phyloP scores from a whole-genome alignment of 2,888 invertebrate species.

The Eristalinus aeneus region DNA sequence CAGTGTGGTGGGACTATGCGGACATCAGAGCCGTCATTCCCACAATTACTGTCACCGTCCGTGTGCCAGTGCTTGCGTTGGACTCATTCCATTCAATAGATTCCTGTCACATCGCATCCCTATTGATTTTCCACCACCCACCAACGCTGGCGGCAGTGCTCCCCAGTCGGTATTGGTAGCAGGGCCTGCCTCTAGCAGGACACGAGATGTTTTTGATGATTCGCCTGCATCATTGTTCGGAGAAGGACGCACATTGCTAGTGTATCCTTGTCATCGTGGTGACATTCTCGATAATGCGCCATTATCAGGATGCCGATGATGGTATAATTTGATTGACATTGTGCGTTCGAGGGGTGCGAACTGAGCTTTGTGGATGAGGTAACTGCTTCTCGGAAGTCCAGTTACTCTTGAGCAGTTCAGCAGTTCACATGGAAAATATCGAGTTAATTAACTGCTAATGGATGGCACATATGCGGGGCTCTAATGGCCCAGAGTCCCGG shows the following conservation, averaged over 20 bases:
- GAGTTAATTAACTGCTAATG: not conserved
- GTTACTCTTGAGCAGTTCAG: not conserved
- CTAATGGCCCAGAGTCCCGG: not conserved
- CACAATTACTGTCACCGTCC: not conserved
- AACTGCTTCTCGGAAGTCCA: too few species aligned
- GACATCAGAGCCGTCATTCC: not conserved
- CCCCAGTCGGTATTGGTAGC: not conserved
- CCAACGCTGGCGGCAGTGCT: not conserved
- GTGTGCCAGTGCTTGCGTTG: not conserved
- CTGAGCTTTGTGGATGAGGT: too few species aligned
- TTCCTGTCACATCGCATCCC: not conserved
- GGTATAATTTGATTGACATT: conserved; percentile 4
- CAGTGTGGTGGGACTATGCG: not conserved
- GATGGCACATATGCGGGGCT: not conserved
- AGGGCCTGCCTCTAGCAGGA: not conserved
- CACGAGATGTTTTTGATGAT: conserved; percentile 17
- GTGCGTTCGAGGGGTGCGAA: not conserved
- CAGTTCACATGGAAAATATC: not conserved
- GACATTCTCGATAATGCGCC: not conserved
- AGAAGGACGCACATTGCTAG: not conserved
- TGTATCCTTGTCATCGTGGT: not conserved
- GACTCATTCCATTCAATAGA: not conserved
- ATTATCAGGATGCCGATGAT: not conserved
- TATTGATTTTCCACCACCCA: conserved; percentile 22
- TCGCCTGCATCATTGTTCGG: not conserved